Evolutionary conservation across 2,113 vertebrate species (phyloP), one percentile per base, ranked within the genome.

Genomic region (Odobenus rosmarus): DNA sequence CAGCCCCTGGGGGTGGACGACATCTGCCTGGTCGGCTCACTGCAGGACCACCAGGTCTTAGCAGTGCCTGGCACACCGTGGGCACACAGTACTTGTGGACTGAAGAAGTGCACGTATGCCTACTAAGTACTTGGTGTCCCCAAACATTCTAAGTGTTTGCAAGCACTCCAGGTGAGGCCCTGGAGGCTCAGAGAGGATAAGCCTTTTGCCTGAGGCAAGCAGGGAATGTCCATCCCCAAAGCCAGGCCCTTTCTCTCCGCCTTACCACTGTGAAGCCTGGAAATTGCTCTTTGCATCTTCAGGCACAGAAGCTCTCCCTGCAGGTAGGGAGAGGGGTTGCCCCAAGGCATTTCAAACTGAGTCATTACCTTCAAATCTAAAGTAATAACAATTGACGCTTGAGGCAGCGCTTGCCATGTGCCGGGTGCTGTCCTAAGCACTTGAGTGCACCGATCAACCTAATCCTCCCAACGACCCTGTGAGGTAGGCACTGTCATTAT

Each of bases 401-500:
- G n/a, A n/a, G 59, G 19, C 10, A 71, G 81, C 33, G 2, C 49
- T 61, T 42, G 15, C 2, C 33, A 13, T 0, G 0, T 19, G 87
- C 74, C 33, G 15, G 77, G 18, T 57, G 80, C 62, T 1, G 6
- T 57, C 53, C 74, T 39, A 4, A 90, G 84, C 57, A 36, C 46
- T 12, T 2, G 46, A 14, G 24, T 5, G 10, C n/a, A 26, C 46
- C 64, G 13, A 53, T 67, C 64, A 64, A 55, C 51, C 42, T 67
- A 31, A 39, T 64, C 72, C 67, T 87, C 31, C 15, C n/a, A 28
- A 18, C 61, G 24, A 1, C 36, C 3, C 92, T 39, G 0, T 5
- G 61, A 74, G 24, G 74, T 13, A n/a, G 46, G 53, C 12, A 3
- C 76, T 42, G 1, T 51, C 42, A 10, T 46, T 16, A 24, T 31